A percentile compares a stretch with the other conserved stretches of the same genome.
Evolutionary conservation across 2,888 invertebrate genomes (phyloP).

Genomic region (Lasioglossum vierecki): DNA sequence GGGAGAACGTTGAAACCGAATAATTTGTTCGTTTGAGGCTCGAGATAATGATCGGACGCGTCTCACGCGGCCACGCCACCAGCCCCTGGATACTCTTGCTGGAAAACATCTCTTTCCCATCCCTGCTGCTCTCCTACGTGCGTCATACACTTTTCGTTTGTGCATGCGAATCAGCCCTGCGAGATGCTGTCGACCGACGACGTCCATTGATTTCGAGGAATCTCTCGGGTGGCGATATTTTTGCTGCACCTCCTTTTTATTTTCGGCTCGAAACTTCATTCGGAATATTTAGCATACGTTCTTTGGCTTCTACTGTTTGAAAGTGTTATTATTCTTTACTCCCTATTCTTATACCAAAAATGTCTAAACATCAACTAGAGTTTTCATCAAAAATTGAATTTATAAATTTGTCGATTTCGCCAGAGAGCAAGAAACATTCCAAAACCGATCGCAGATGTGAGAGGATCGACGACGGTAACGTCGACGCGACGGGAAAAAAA

Average conservation of each 20-base stretch:
- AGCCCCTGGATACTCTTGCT: slow-evolving; percentile 1
- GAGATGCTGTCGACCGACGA: neutral
- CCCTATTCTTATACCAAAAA: too few relatives aligned
- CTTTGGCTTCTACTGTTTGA: neutral
- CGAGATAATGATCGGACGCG: slow-evolving; percentile 22
- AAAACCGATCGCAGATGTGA: neutral
- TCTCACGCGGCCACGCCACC: neutral
- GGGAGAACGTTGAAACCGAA: slow-evolving; percentile 30
- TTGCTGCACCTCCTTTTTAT: neutral
- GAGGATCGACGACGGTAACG: slow-evolving; percentile 13
- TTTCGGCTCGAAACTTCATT: neutral
- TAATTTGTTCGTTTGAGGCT: slow-evolving; percentile 35
- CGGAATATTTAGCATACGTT: neutral
- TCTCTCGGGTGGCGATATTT: neutral
- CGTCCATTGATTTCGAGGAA: neutral
- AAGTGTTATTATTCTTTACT: too few relatives aligned
- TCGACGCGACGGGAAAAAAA: slow-evolving; percentile 27
- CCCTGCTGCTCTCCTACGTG: neutral
- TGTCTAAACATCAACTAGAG: too few relatives aligned
- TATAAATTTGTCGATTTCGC: neutral
- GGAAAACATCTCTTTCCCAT: neutral
- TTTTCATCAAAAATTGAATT: too few relatives aligned
- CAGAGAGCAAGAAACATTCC: neutral
- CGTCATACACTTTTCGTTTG: neutral
- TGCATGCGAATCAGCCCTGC: neutral